Percentiles rank a stretch among this genome's conserved stretches.
phyloP scores from a whole-genome alignment of 2,888 invertebrate genomes.

The Drosophila rellima region DNA sequence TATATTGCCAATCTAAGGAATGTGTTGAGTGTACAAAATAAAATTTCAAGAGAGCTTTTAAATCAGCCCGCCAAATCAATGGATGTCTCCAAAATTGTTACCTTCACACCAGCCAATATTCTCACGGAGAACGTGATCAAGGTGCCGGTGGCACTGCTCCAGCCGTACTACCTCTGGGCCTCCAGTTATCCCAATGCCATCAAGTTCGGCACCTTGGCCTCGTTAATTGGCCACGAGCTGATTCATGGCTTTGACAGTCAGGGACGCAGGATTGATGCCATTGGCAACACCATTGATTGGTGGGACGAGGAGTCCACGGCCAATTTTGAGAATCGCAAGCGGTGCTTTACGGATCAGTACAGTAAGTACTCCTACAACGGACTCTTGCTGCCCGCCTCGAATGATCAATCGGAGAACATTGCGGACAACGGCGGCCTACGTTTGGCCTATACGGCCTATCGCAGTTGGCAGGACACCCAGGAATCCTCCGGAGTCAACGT shows the following conservation, averaged over 20 bases:
- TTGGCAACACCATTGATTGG: constrained; percentile 77
- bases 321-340: constrained; percentile 64
- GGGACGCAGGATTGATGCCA: constrained; percentile 77
- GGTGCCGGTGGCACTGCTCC: constrained; percentile 78
- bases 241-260: constrained; percentile 82
- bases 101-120: constrained; percentile 77
- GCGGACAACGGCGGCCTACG: constrained; percentile 84
- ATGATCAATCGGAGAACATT: constrained; percentile 80
- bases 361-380: constrained; percentile 69
- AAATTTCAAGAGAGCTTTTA: constrained; percentile 39
- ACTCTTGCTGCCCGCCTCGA: constrained; percentile 62
- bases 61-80: constrained; percentile 66
- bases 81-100: constrained; percentile 54
- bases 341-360: constrained; percentile 81
- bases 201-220: constrained; percentile 78
- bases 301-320: constrained; percentile 75
- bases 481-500: constrained; percentile 17
- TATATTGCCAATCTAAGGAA: constrained; percentile 68
- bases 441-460: constrained; percentile 82
- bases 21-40: neutral
- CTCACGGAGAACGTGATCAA: constrained; percentile 77
- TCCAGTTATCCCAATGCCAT: constrained; percentile 76
- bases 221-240: constrained; percentile 80
- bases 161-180: constrained; percentile 78
- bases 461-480: constrained; percentile 66